Conservation (phyloP, 1,140 invertebrate species). For the Penaeus indicus region DNA sequence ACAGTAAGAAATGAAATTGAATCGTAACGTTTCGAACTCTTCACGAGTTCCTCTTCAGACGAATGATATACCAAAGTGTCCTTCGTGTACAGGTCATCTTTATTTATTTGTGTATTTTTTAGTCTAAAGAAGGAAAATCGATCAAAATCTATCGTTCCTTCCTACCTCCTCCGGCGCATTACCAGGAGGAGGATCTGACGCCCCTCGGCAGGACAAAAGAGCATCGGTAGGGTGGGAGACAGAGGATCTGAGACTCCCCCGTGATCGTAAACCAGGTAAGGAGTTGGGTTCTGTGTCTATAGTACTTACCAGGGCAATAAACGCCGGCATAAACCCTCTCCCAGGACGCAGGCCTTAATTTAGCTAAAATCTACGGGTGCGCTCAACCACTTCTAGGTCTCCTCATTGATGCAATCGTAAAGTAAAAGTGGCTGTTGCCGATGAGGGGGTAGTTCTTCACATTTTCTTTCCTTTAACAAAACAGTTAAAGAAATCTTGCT, state of each 20-base stretch:
- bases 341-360: conserved; percentile 57
- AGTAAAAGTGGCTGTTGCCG: conserved; percentile 32
- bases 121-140: too few species aligned
- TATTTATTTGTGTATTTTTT: too few species aligned
- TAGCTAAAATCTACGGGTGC: conserved; percentile 60
- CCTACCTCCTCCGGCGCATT: too few species aligned
- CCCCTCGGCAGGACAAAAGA: too few species aligned
- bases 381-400: conserved; percentile 29
- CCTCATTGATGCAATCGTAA: conserved; percentile 41
- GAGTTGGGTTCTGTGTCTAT: conserved; percentile 52
- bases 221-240: too few species aligned
- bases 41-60: too few species aligned
- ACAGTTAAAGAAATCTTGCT: neutral
- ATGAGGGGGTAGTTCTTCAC: neutral
- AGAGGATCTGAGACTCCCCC: neutral
- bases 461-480: neutral
- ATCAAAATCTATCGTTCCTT: too few species aligned
- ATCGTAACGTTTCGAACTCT: too few species aligned
- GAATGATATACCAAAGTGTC: too few species aligned
- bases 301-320: conserved; percentile 57
- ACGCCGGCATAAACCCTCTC: conserved; percentile 53
- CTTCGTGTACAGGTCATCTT: too few species aligned
- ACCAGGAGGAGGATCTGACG: too few species aligned
- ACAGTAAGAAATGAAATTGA: too few species aligned
- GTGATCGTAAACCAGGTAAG: conserved; percentile 58